phyloP scores from a whole-genome alignment of 2,797 vertebrate species.

The Diceros bicornis region DNA sequence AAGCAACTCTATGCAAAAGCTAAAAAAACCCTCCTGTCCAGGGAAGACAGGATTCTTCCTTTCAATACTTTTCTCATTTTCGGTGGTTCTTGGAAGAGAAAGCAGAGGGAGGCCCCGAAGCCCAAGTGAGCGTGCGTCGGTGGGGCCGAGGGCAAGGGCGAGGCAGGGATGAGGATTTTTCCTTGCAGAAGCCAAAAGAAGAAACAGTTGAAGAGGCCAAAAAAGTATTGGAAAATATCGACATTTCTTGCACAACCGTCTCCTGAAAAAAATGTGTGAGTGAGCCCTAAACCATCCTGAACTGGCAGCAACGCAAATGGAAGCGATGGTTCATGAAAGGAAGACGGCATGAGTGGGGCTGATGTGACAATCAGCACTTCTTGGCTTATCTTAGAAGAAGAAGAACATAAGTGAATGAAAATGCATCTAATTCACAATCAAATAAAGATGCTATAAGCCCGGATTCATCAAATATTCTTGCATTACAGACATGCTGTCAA shows the following conservation, averaged over 20 bases:
- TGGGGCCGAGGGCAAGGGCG: background rate
- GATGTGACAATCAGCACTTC: background rate
- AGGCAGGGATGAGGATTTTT: conserved; percentile 33
- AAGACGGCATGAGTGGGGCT: background rate
- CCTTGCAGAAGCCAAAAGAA: conserved; percentile 70
- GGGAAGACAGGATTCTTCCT: background rate
- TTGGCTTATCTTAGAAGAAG: conserved; percentile 63
- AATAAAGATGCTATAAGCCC: conserved; percentile 47
- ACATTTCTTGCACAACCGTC: conserved; percentile 72
- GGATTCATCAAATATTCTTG: conserved; percentile 71
- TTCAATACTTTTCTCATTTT: background rate
- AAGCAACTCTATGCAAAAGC: background rate
- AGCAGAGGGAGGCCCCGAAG: background rate
- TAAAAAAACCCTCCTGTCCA: background rate
- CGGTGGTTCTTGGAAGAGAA: conserved; percentile 25
- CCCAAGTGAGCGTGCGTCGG: background rate
- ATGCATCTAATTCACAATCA: conserved; percentile 76
- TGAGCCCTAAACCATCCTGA: conserved; percentile 62
- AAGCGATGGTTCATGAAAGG: conserved; percentile 50
- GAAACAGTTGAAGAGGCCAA: conserved; percentile 54
- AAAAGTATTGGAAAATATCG: conserved; percentile 64
- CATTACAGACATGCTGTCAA: conserved; percentile 47
- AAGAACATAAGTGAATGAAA: conserved; percentile 73
- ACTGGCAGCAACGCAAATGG: conserved; percentile 63
- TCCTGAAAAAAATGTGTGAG: conserved; percentile 76